Evolutionary conservation across 2,797 vertebrate species (phyloP), one percentile per base, ranked within the genome.

Genomic region (Pogonophryne albipinna): DNA sequence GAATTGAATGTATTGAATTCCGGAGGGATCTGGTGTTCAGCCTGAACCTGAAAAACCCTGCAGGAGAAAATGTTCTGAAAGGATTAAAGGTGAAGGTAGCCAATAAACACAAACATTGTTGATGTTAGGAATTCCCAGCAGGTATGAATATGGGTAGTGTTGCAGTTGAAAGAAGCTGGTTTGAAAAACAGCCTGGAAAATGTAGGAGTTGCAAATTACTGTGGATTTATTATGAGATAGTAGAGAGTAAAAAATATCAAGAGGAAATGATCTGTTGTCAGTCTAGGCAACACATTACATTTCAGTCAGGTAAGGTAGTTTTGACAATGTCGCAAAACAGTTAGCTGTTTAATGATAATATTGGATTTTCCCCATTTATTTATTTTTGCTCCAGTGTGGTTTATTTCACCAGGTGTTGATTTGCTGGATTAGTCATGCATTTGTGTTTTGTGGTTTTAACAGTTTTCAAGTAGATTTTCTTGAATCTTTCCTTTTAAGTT

Each of bases 1-100:
- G 34, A 74, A 27, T 27, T 27, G 4, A 27, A 27, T 27, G 27
- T 53, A 49, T 45, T 41, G 1, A 69, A 82, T 87, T 87, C 79
- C 74, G 23, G 20, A 59, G 17, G 42, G 66, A 74, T 74, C 86
- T 83, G 16, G 20, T 61, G 52, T 71, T 71, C 15, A 67, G 50
- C 1, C 0, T 6, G 16, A 64, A 42, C 31, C 1, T 42, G 13
- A 23, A 67, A 42, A 79, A 49, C 44, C 14, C 47, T 45, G 49
- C 23, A 44, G 47, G 45, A 60, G 58, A 41, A 60, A 47, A 20
- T 60, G 2, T 20, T 0, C 16, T 68, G 8, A 63, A 45, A 62
- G 17, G 62, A 41, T 57, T 66, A 19, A 12, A 20, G 62, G 50
- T 57, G 23, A 63, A 42, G 71, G 73, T 23, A 59, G 46, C 6